These are phyloP conservation scores for Spea hammondii DNA, from an alignment of 2,797 vertebrate species.

Conservation along the genomic window DNA sequence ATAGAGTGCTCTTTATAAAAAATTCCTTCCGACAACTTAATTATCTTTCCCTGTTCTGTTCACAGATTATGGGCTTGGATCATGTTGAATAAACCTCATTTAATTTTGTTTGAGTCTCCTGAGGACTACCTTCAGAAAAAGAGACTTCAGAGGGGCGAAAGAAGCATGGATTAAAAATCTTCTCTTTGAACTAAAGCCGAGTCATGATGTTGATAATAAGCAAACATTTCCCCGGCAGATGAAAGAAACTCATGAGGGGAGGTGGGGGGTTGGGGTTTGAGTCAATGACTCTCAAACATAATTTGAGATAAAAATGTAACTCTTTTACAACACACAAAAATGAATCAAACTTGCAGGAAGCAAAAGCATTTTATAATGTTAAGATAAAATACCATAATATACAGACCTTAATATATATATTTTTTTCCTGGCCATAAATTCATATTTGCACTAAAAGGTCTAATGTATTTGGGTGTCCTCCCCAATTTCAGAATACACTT, in stretches of 20 bases:
- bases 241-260: constrained; percentile 35
- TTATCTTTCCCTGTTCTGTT: constrained; percentile 43
- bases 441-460: no score
- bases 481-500: no score
- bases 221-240: constrained; percentile 47
- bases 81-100: constrained; percentile 50
- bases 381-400: no score
- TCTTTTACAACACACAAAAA: no score
- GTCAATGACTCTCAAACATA: not conserved
- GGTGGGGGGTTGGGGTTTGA: not conserved
- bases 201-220: constrained; percentile 37
- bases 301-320: no score
- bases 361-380: no score
- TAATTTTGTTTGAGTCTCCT: constrained; percentile 38
- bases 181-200: constrained; percentile 46
- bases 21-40: constrained; percentile 41
- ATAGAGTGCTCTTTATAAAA: constrained; percentile 6
- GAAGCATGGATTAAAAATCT: constrained; percentile 46
- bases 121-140: constrained; percentile 42
- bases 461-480: no score
- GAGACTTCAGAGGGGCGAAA: constrained; percentile 44
- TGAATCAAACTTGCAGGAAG: no score
- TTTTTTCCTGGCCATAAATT: no score
- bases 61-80: constrained; percentile 42
- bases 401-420: no score